These are phyloP conservation scores for Megamerina dolium DNA, from an alignment of 2,888 invertebrate species.

Conservation along the genomic window DNA sequence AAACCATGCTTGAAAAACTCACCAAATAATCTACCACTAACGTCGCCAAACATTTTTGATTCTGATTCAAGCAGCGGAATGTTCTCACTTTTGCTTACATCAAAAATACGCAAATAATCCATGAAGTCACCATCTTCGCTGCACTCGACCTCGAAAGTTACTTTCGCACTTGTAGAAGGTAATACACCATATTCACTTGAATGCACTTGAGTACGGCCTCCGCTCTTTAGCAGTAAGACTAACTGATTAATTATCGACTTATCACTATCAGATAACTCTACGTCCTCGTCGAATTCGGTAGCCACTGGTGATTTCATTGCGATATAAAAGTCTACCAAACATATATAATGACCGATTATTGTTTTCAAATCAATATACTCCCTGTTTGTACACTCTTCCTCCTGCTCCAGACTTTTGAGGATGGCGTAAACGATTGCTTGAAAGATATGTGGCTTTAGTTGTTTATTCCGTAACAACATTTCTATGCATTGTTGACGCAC, in stretches of 20 bases:
- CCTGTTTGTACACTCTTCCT: constrained; percentile 30
- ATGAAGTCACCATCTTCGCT: constrained; percentile 56
- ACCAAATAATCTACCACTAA: constrained; percentile 38
- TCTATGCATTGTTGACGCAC: constrained; percentile 67
- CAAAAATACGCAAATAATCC: constrained; percentile 45
- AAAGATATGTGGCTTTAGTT: constrained; percentile 58
- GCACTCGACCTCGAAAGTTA: constrained; percentile 55
- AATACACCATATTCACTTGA: constrained; percentile 1
- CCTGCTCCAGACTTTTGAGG: constrained; percentile 14
- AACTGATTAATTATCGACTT: constrained; percentile 60
- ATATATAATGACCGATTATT: constrained; percentile 33
- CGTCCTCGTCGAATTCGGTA: constrained; percentile 24
- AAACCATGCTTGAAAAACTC: constrained; percentile 43
- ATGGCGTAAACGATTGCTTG: constrained; percentile 49
- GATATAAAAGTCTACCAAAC: constrained; percentile 42
- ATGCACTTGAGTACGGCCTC: constrained; percentile 8
- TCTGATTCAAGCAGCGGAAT: constrained; percentile 43
- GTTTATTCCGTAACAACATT: constrained; percentile 61
- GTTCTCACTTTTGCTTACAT: constrained; percentile 32
- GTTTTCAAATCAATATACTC: constrained; percentile 37
- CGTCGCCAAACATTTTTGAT: constrained; percentile 35
- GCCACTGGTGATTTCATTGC: constrained; percentile 29
- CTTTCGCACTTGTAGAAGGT: constrained; percentile 40
- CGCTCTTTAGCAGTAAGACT: constrained; percentile 52
- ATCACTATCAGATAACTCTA: constrained; percentile 44